phyloP scores from a whole-genome alignment of 2,888 invertebrate genomes.

The Drosophila falleni region DNA sequence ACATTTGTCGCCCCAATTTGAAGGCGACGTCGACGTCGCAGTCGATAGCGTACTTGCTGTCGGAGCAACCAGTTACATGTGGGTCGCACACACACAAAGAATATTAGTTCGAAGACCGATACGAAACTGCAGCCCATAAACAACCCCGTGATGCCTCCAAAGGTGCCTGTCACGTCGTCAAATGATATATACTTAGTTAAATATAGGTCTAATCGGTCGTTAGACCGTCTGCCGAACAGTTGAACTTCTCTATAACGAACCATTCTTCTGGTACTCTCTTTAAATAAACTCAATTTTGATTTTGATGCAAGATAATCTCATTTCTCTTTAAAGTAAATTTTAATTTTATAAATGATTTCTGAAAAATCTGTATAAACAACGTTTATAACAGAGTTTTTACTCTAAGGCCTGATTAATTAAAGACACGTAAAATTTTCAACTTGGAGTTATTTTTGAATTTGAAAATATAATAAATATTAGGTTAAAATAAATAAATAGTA shows the following conservation, averaged over 20 bases:
- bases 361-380: too few relatives aligned
- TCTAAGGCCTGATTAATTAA: too few relatives aligned
- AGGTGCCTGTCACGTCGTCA: constrained; percentile 86
- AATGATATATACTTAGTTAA: constrained; percentile 22
- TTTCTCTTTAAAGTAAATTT: too few relatives aligned
- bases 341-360: too few relatives aligned
- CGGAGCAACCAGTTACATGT: constrained; percentile 78
- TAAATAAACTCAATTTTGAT: neutral
- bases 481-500: too few relatives aligned
- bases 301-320: too few relatives aligned
- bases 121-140: constrained; percentile 90
- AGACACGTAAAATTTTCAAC: too few relatives aligned
- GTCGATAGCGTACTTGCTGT: constrained; percentile 70
- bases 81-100: constrained; percentile 81
- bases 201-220: constrained; percentile 15
- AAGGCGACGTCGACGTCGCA: constrained; percentile 40
- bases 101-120: constrained; percentile 88
- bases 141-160: constrained; percentile 89
- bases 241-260: constrained; percentile 1
- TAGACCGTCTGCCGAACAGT: constrained; percentile 8
- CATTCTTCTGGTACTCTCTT: neutral
- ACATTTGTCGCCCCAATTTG: constrained; percentile 36
- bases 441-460: too few relatives aligned
- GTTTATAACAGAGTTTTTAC: too few relatives aligned
- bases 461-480: too few relatives aligned